Evolutionary conservation across 1,140 invertebrate genomes (phyloP), one percentile per base, ranked within the genome.

Genomic region (Polyergus mexicanus): DNA sequence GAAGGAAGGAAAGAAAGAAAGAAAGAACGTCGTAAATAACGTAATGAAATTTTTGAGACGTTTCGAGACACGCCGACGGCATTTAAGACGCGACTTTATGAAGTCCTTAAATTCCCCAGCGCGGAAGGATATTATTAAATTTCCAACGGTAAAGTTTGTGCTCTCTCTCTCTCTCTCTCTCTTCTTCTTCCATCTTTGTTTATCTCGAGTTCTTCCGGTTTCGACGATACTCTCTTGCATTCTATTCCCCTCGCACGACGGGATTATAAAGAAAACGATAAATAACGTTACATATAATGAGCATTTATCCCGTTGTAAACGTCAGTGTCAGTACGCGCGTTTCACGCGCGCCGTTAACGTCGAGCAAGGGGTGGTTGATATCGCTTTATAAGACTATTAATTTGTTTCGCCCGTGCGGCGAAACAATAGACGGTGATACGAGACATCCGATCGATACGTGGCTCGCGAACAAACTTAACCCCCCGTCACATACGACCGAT

Each of bases 41-140:
- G 54, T 83, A 83, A 83, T 83, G 78, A 83, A 83, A 83, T 83
- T 83, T 83, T 83, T 74, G 68, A 83, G 78, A 81, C 38, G 66
- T 54, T 51, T 81, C 66, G 78, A 58, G 78, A 83, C 78, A 71
- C 68, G 78, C 78, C 78, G 35, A 83, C 68, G 78, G 78, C 78
- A 83, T 72, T 83, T 83, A 83, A 83, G 68, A 54, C 66, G 78
- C 68, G 78, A 83, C 78, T 83, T 83, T 83, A 83, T 83, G 78
- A 83, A 83, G 78, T 83, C 68, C 56, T 83, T 83, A 72, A 83
- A 83, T 83, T 83, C 68, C 86, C 80, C 60, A 38, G 71, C 22
- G 44, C 80, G 68, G 35, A 63, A 72, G 66, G 80, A 69, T 76
- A 80, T 76, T 84, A 85, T 58, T 87, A 87, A 87, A 87, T 85